phyloP scores from a whole-genome alignment of 2,797 vertebrate species.

The Schizothorax lantsangensis region DNA sequence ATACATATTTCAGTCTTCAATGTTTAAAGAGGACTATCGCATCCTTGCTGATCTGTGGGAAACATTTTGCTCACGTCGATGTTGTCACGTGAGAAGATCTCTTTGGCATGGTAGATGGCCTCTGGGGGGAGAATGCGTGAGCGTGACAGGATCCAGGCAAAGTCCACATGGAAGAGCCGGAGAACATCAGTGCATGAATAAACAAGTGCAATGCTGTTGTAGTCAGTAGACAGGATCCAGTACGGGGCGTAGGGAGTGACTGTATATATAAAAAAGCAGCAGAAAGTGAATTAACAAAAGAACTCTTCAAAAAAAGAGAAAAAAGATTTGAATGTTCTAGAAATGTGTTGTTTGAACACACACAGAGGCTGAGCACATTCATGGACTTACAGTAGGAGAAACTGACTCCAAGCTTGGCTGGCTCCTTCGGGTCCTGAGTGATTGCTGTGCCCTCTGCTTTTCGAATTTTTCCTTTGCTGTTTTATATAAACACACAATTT shows the following conservation, averaged over 20 bases:
- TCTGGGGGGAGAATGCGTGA: slow-evolving; percentile 66
- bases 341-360: not conserved
- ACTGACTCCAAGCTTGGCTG: slow-evolving; percentile 85
- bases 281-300: not conserved
- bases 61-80: slow-evolving; percentile 73
- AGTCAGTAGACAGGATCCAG: slow-evolving; percentile 81
- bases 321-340: not conserved
- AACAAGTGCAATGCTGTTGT: slow-evolving; percentile 69
- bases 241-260: slow-evolving; percentile 78
- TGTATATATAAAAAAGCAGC: slow-evolving; percentile 44
- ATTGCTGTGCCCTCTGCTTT: slow-evolving; percentile 80
- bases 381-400: slow-evolving; percentile 87
- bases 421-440: slow-evolving; percentile 74
- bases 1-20: not conserved
- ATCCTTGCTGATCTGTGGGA: slow-evolving; percentile 73
- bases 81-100: slow-evolving; percentile 68
- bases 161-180: slow-evolving; percentile 74
- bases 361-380: not conserved
- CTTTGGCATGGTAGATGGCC: slow-evolving; percentile 65
- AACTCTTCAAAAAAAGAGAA: no score
- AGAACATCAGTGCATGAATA: slow-evolving; percentile 79
- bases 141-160: slow-evolving; percentile 79
- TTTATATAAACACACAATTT: slow-evolving; percentile 5
- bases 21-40: slow-evolving; percentile 57
- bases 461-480: slow-evolving; percentile 80